Base-by-base conservation (phyloP, 1,140 invertebrate genomes). In the Augochlora pura region DNA sequence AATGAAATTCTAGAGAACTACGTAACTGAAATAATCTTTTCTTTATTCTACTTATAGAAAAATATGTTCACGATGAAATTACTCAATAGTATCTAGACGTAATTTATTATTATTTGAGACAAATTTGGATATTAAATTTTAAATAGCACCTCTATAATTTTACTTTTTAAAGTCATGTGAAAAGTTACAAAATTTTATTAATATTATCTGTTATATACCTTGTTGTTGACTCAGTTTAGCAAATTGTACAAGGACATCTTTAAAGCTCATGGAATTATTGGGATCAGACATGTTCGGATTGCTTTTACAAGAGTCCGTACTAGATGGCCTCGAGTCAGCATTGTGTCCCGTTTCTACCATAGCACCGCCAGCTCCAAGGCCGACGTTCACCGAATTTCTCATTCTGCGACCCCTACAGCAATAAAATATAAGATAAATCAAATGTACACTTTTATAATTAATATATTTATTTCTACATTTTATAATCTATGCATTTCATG, bases 221-320 rank as follows among this genome's bases (percentile, higher is more conserved):
- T 94, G 93, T 66, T 93, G 92, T 81, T 95, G 94, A 82, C 91
- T 94, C 65, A 94, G 91, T 90, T 96, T 96, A 2, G 96, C 96
- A 88, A 96, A 96, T 87, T 96, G 95, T 6, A 96, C 94, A n/a
- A 97, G 93, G 25, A 96, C 95, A 83, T 97, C 96, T 88, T 96
- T 96, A 88, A 96, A 97, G 76, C 95, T 96, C 77, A 93, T 89
- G 23, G 91, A 84, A 88, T 89, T 91, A 78, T 90, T 90, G 46
- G 84, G 88, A 81, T 91, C 92, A 54, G 62, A 88, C 42, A 88
- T 65, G 60, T 91, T 92, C 32, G 91, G 86, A 78, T 91, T 91
- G 83, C 94, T 93, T 74, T 93, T 92, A 64, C 93, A 93, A n/a
- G 94, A 93, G 77, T 94, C 94, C 7, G 92, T 92, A 80, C 92